Percentiles rank a stretch among this genome's conserved stretches.
Evolutionary conservation across 2,888 invertebrate genomes (phyloP).

Genomic region (Coelogynopora nodosa): DNA sequence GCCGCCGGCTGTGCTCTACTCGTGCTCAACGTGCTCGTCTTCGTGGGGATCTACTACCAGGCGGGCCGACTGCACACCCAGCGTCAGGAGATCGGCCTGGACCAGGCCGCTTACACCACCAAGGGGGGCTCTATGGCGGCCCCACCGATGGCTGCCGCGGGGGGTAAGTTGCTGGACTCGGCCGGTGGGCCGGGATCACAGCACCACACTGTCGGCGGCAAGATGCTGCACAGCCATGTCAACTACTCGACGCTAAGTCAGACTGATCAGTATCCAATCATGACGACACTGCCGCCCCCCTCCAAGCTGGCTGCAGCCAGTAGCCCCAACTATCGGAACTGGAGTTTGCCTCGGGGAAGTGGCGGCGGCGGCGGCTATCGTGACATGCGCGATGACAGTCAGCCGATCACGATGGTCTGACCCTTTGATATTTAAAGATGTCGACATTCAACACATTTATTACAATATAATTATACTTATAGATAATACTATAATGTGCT

Average conservation of each 20-base stretch:
- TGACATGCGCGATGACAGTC: neutral
- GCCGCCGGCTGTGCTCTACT: constrained; percentile 87
- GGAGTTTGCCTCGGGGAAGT: neutral
- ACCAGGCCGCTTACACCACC: neutral
- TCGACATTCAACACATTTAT: too few species aligned
- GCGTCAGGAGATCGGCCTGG: neutral
- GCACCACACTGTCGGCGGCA: neutral
- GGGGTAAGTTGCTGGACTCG: too few species aligned
- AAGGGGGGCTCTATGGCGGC: neutral
- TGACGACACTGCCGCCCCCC: neutral
- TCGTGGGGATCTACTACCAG: constrained; percentile 89
- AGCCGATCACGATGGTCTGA: neutral
- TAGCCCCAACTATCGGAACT: neutral
- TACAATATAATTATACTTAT: too few species aligned
- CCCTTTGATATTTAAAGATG: too few species aligned
- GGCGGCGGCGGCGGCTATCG: neutral
- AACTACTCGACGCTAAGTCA: neutral
- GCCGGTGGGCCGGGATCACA: too few species aligned
- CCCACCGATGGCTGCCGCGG: neutral
- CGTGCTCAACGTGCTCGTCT: constrained; percentile 84
- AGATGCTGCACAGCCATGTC: neutral
- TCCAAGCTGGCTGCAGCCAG: neutral
- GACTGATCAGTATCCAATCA: neutral
- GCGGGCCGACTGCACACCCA: constrained; percentile 2
- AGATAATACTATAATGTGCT: too few species aligned